Percentiles rank a stretch among this genome's conserved stretches.
Conservation (phyloP, 2,113 vertebrate species). For the Oncorhynchus mykiss region DNA sequence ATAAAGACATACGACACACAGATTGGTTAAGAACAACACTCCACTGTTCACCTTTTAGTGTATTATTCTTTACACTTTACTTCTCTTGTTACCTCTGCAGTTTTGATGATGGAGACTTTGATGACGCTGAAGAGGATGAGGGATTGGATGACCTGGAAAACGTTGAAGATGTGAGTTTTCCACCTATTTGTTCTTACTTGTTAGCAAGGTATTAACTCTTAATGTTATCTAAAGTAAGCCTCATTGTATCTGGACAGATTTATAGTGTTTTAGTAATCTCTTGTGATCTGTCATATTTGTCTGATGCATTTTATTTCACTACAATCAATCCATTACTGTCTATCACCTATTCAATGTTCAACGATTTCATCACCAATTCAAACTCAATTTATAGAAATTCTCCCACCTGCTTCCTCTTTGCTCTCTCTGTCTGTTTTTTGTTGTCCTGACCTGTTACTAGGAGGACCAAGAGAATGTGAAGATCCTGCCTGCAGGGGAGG, state of each 20-base stretch:
- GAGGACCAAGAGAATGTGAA: constrained; percentile 96
- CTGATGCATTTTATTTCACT: not conserved
- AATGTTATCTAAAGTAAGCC: not conserved
- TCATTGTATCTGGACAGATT: not conserved
- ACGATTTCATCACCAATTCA: not conserved
- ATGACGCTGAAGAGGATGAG: constrained; percentile 94
- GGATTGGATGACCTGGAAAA: constrained; percentile 95
- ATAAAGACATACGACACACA: no score
- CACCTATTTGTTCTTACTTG: not conserved
- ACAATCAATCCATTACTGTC: not conserved
- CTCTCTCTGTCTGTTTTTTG: not conserved
- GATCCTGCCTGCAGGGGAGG: constrained; percentile 91
- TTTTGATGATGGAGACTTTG: constrained; percentile 95
- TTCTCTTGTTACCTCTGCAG: constrained; percentile 54
- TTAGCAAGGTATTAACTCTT: not conserved
- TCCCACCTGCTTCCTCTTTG: not conserved
- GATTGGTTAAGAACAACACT: no score
- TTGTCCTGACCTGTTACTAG: constrained; percentile 55
- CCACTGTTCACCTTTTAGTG: not conserved
- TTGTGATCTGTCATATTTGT: not conserved
- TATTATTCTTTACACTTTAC: not conserved
- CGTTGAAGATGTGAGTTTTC: constrained; percentile 83
- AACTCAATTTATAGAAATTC: not conserved
- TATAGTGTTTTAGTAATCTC: not conserved
- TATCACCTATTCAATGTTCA: not conserved